Base-by-base conservation (phyloP, 2,888 invertebrate species). In the Epirrhoe alternata region DNA sequence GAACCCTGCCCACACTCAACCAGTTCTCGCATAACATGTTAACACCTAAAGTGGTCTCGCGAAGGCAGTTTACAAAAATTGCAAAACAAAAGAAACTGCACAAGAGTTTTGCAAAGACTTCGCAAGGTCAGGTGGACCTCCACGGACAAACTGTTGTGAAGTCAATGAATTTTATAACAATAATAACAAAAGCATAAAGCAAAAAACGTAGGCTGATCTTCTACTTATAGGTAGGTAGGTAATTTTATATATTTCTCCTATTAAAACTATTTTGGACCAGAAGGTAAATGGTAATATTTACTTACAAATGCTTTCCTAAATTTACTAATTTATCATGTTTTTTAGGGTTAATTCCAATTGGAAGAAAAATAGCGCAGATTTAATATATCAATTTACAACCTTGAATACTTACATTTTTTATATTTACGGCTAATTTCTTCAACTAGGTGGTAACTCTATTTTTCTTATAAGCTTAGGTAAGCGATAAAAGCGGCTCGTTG, bases 41-140 rank as follows among this genome's bases (percentile, higher is more conserved):
- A n/a, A 50, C 24, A 42, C 55, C 55, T 17, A 62, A 54, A 62
- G 55, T 60, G 59, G 62, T 47, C 61, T 62, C 42, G 68, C 61
- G 61, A 70, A 68, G 68, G 70, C 53, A 58, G 61, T 62, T 61
- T n/a, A 68, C 42, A 63, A 70, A 68, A 71, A 68, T 71, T 73
- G 71, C 73, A 73, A 69, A 69, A 73, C 68, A 66, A 69, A 69
- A 45, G 67, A 63, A 63, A 63, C 67, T 49, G 60, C 60, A 57
- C 42, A 42, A 53, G 45, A 61, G 57, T 64, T 59, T 58, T 59
- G 62, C 62, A 61, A 57, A 61, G 61, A n/a, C 50, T 47, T 50
- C 16, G 53, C 68, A 68, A 64, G 68, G 68, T 64, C 61, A 58
- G 60, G 5, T 42, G 16, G 52, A 55, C 59, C 42, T 54, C 61